Conservation (phyloP, 2,888 invertebrate species). For the Agriopis aurantiaria region DNA sequence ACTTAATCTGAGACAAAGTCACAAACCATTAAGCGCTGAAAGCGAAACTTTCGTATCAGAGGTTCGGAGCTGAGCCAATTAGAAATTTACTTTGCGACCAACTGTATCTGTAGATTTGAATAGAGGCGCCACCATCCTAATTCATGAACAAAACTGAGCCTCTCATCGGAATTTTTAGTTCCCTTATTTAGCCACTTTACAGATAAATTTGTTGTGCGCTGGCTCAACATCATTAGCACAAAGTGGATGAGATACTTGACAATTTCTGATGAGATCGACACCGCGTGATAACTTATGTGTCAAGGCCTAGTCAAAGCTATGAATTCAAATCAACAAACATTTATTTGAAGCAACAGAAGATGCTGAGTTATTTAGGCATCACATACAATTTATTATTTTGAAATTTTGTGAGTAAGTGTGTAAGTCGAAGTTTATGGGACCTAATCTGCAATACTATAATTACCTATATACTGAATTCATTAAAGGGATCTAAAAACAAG, state of each 20-base stretch:
- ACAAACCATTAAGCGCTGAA: conserved; percentile 65
- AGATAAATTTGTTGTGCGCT: not conserved
- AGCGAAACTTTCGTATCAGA: conserved; percentile 62
- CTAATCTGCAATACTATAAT: no score
- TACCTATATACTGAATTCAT: no score
- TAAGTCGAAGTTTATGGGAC: no score
- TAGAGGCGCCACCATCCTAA: not conserved
- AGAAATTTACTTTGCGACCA: conserved; percentile 49
- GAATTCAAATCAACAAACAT: no score
- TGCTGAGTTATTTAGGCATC: no score
- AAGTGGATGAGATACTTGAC: conserved; percentile 21
- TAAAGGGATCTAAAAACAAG: no score
- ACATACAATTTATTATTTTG: no score
- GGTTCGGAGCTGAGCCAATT: conserved; percentile 61
- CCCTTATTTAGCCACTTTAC: not conserved
- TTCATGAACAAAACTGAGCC: not conserved
- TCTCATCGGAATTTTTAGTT: not conserved
- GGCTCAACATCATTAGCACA: conserved; percentile 58
- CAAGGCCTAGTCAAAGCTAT: not conserved
- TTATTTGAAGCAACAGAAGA: no score
- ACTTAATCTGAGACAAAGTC: conserved; percentile 64
- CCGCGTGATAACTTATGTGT: not conserved
- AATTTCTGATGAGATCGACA: not conserved
- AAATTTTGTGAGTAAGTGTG: no score
- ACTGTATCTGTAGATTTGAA: not conserved